Base-by-base conservation (phyloP, 2,113 vertebrate genomes). In the Trachemys scripta region DNA sequence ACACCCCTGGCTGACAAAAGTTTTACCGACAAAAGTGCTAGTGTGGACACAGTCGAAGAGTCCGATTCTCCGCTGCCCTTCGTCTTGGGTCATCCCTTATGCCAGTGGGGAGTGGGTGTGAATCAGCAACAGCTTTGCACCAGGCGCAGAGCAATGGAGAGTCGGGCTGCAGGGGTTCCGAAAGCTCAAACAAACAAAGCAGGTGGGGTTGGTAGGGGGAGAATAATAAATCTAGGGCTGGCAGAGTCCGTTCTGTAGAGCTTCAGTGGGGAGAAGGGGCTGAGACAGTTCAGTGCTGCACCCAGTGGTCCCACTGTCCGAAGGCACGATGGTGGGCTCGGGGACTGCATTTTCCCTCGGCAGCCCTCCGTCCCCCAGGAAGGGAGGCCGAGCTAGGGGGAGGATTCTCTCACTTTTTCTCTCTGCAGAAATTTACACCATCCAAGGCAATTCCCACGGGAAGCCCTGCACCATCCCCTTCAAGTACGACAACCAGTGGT, bases 381-480 rank as follows among this genome's bases (percentile, higher is more conserved):
- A 42, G 31, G 8, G 53, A 75, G 13, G 53, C 35, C 3, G 9
- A 51, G 14, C 24, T 29, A 35, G 6, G 49, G 11, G 5, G 47
- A 4, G n/a, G 35, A 17, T n/a, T 82, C 57, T 65, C 20, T 90
- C 65, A 20, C 53, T 84, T 10, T 69, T 35, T 88, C 85, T 69
- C n/a, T 47, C 72, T 3, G 2, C 98, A 99, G 99, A 99, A 97
- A 99, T 99, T 97, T 99, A 99, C 97, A 99, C 99, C 81, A 99
- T 99, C 97, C 99, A 99, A 97, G 99, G 99, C 11, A 99, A 99
- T 97, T 99, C 99, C 1, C 98, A 99, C 0, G 99, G 99, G 56
- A 99, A 99, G 42, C 99, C 99, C 0, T 99, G 99, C 97, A 99
- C 99, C 96, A 98, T 99, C 92, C 99, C 99, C 94, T 99, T 99